Conservation (phyloP, 2,797 vertebrate species). For the Gephyroberyx darwinii region DNA sequence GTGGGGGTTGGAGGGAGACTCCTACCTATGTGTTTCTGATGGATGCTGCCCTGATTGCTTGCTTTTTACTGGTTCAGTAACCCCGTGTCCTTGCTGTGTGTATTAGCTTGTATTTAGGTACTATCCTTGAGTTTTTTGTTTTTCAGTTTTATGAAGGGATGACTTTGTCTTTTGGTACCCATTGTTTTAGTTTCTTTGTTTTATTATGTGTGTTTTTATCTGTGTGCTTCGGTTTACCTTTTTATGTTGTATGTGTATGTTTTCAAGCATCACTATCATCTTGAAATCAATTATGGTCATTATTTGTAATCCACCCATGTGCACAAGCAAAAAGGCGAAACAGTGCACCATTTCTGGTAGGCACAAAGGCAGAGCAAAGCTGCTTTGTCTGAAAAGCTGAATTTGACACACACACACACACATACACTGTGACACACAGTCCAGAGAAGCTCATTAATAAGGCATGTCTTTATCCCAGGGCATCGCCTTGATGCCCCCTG, state of each 20-base stretch:
- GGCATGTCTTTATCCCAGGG: constrained; percentile 51
- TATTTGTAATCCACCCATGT: neutral
- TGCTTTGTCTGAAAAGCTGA: constrained; percentile 40
- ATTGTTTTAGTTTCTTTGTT: neutral
- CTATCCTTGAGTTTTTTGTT: neutral
- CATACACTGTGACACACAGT: constrained; percentile 37
- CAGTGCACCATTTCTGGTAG: neutral
- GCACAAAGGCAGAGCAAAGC: neutral
- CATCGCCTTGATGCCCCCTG: constrained; percentile 79
- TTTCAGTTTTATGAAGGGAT: neutral
- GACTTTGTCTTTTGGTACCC: fast-evolving
- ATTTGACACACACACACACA: constrained; percentile 28
- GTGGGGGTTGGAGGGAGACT: neutral
- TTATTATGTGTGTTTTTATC: neutral
- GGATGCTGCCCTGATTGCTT: constrained; percentile 30
- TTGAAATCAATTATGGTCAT: neutral
- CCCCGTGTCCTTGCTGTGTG: fast-evolving
- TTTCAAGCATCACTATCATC: neutral
- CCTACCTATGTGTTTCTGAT: constrained; percentile 37
- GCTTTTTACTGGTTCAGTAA: neutral
- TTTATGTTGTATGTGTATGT: constrained; percentile 6
- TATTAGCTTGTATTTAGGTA: neutral
- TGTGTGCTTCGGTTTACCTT: neutral
- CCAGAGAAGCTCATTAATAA: constrained; percentile 68
- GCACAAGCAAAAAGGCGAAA: neutral